These are phyloP conservation scores for Arctocebus calabarensis DNA, from an alignment of 2,797 vertebrate species.

Conservation along the genomic window DNA sequence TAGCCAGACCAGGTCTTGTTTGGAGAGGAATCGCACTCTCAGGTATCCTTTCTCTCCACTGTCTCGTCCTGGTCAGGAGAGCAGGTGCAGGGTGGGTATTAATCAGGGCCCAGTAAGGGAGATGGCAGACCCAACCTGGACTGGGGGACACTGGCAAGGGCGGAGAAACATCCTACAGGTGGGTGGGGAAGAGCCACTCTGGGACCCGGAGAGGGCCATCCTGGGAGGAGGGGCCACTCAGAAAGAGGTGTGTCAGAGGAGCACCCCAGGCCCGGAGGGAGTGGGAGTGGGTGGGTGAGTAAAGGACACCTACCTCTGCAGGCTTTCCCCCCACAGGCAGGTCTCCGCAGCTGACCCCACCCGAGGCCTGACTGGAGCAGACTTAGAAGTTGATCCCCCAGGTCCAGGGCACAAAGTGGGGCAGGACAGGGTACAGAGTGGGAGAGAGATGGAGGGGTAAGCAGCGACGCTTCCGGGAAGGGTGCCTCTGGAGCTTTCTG, in stretches of 20 bases:
- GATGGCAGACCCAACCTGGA: not conserved
- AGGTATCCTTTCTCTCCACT: not conserved
- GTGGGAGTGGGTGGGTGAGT: too few species aligned
- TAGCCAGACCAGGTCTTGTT: not conserved
- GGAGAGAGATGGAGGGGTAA: not conserved
- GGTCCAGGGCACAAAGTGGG: not conserved
- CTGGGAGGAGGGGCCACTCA: not conserved
- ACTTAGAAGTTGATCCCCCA: not conserved
- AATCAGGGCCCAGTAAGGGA: not conserved
- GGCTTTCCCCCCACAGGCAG: rapidly evolving
- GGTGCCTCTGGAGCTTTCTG: not conserved
- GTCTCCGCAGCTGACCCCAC: not conserved
- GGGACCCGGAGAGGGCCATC: not conserved
- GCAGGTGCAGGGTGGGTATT: rapidly evolving
- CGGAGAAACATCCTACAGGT: not conserved
- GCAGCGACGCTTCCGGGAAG: not conserved
- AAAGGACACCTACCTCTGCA: too few species aligned
- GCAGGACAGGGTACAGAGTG: not conserved
- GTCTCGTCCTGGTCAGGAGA: not conserved
- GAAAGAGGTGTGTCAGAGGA: not conserved
- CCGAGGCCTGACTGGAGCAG: rapidly evolving
- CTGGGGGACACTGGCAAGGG: not conserved
- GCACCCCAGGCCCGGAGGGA: rapidly evolving
- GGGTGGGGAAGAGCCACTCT: rapidly evolving
- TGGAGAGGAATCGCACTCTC: rapidly evolving